These are phyloP conservation scores for Ladona fulva DNA, from an alignment of 1,140 invertebrate species.

Conservation along the genomic window DNA sequence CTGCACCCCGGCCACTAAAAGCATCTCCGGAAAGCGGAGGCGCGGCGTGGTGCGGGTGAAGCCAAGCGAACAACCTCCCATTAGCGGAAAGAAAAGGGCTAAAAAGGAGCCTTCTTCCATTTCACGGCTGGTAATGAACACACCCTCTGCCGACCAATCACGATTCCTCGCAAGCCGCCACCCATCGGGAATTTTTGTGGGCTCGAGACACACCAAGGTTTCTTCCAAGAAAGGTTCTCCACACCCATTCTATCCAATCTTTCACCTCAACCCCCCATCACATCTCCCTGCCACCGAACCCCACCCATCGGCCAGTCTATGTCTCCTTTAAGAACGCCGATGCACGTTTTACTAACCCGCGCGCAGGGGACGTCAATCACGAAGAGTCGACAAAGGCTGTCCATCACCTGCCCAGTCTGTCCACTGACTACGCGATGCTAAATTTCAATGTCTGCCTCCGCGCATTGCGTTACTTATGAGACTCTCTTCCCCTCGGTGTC, in stretches of 20 bases:
- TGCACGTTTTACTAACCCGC: not conserved
- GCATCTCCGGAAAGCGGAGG: not conserved
- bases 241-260: not conserved
- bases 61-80: not conserved
- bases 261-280: not conserved
- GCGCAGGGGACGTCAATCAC: not conserved
- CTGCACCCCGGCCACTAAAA: not conserved
- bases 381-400: not conserved
- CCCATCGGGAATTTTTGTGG: no score
- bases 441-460: not conserved
- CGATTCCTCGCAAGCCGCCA: no score
- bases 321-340: not conserved
- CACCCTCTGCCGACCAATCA: no score
- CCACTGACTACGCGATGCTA: not conserved
- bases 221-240: not conserved
- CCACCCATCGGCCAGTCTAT: not conserved
- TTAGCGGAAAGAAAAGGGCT: not conserved
- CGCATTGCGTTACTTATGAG: not conserved
- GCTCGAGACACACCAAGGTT: not conserved
- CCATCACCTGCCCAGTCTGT: not conserved
- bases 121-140: no score
- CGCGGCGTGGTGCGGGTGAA: no score
- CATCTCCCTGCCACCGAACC: not conserved
- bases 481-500: not conserved
- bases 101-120: not conserved